These are phyloP conservation scores for Toxonevra muliebris DNA, from an alignment of 2,888 invertebrate genomes.

Conservation along the genomic window DNA sequence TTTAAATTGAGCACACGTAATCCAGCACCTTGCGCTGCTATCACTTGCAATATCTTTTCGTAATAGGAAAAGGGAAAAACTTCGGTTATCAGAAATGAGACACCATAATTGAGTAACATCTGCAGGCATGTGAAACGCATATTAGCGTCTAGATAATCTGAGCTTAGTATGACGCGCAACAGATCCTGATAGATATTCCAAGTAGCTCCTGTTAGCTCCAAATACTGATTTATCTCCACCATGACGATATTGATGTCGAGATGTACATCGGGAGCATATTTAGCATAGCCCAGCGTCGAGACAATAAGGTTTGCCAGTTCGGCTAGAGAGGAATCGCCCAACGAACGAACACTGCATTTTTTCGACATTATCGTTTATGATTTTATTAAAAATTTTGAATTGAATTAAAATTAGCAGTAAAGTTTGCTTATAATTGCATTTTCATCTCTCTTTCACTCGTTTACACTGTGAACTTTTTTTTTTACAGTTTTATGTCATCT, in stretches of 20 bases:
- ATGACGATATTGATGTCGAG: conserved; percentile 70
- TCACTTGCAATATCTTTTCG: conserved; percentile 73
- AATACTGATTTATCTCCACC: conserved; percentile 71
- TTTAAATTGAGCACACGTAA: conserved; percentile 74
- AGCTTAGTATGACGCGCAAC: conserved; percentile 72
- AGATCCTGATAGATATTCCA: conserved; percentile 76
- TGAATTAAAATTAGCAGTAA: no score
- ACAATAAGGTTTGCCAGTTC: conserved; percentile 71
- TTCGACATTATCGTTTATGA: conserved; percentile 70
- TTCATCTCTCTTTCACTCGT: no score
- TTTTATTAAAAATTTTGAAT: not conserved
- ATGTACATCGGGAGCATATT: conserved; percentile 67
- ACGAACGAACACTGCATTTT: conserved; percentile 70
- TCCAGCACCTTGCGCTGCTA: conserved; percentile 72
- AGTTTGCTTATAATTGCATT: no score
- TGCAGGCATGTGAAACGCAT: conserved; percentile 74
- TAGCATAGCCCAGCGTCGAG: conserved; percentile 70
- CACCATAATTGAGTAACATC: conserved; percentile 72
- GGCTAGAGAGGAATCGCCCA: conserved; percentile 71
- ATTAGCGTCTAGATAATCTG: conserved; percentile 74
- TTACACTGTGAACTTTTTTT: no score
- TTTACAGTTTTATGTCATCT: not conserved
- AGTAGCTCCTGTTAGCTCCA: conserved; percentile 71
- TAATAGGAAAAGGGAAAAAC: conserved; percentile 78
- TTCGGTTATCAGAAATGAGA: conserved; percentile 73